Evolutionary conservation across 1,140 invertebrate species (phyloP), one percentile per base, ranked within the genome.

Genomic region (Neelides sp.): DNA sequence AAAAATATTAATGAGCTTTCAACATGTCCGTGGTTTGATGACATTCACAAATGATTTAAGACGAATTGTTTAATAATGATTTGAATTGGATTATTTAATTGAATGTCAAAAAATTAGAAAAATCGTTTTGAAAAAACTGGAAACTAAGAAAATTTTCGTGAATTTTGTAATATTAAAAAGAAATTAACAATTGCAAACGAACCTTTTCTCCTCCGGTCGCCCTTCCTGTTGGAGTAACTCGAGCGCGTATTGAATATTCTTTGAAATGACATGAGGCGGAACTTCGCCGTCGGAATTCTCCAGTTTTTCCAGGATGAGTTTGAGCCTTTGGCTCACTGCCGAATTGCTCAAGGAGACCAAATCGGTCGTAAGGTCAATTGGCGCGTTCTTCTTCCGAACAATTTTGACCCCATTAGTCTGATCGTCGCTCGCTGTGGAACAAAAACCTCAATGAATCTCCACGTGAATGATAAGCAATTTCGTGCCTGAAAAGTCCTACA

Each of bases 381-480:
- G 51, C 12, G 52, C 36, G 37, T 55, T 50, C 41, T 57, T 57
- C 27, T 55, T 54, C 3, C 59, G 43, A 23, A 61, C 45, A 17
- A 61, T 61, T 48, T 61, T 61, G 17, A 61, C 48, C 27, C 59
- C 59, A 37, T 61, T 61, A 15, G 59, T 57, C 23, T 49, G 55
- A 43, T 61, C 59, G 23, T 61, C 59, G 50, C 57, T 57, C 2
- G 59, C 37, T 15, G 57, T 55, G 57, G 39, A 13, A 59, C 34
- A 37, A 39, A n/a, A n/a, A n/a, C n/a, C n/a, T n/a, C n/a, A n/a
- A n/a, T n/a, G n/a, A n/a, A n/a, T n/a, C n/a, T n/a, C n/a, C n/a
- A n/a, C n/a, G n/a, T n/a, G n/a, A n/a, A n/a, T n/a, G n/a, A n/a
- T n/a, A n/a, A n/a, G n/a, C n/a, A n/a, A n/a, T n/a, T n/a, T n/a